Evolutionary conservation across 1,140 invertebrate genomes (phyloP), one percentile per base, ranked within the genome.

Genomic region (Tachypleus tridentatus): DNA sequence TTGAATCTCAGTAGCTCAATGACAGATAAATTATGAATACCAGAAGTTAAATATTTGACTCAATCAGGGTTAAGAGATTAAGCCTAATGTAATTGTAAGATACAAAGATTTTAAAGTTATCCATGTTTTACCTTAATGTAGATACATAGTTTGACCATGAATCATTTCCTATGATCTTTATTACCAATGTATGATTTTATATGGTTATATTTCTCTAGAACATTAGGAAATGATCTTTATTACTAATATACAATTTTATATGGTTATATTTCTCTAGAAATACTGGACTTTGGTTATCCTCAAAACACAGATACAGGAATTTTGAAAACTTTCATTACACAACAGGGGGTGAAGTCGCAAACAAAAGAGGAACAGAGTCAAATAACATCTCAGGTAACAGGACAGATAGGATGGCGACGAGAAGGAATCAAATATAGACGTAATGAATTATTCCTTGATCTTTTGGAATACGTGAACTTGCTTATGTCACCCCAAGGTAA

Each of bases 301-400:
- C 97, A 99, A 80, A 99, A 99, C 77, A 98, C 96, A 29, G 97
- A 99, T 76, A 97, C 96, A 6, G 97, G 97, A 49, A 96, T 99
- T 47, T 78, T 99, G 70, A 99, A 99, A 77, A 98, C 96, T 3
- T 99, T 98, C 73, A 99, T 99, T 68, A 99, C 96, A 65, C 97
- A 99, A 77, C 95, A 98, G 79, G 97, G 97, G 66, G 93, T 99
- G 47, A 98, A 98, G 80, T 97, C 96, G 65, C 88, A 96, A 71
- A 97, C 92, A 8, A 99, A 99, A 78, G 97, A 99, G 75, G 97
- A 99, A 79, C 97, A 99, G 77, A 90, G 94, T 64, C 96, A 99
- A 80, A 99, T 99, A 70, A 99, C 97, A 47, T 98, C 95, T 54
- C 97, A 99, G 81, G 80, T 81, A 49, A 73, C 70, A 6, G 70